Conservation (phyloP, 1,140 invertebrate genomes). For the Arctopsyche grandis region DNA sequence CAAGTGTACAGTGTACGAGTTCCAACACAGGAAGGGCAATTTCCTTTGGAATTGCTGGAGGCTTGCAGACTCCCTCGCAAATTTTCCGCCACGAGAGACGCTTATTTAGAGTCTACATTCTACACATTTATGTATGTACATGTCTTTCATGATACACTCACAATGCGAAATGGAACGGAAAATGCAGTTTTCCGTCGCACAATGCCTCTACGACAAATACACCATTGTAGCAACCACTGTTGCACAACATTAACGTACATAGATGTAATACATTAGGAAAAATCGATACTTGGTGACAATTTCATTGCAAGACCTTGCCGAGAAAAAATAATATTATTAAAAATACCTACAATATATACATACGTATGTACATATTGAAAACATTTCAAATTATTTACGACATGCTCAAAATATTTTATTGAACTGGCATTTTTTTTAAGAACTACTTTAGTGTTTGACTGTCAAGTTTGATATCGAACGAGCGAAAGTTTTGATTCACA, state of each 20-base stretch:
- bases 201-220: not conserved
- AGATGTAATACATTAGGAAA: not conserved
- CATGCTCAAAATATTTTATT: too few species aligned
- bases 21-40: not conserved
- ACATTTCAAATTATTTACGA: too few species aligned
- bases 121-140: too few species aligned
- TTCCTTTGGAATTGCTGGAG: slow-evolving; percentile 5
- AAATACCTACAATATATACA: too few species aligned
- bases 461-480: too few species aligned
- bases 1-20: not conserved
- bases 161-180: slow-evolving; percentile 9
- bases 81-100: slow-evolving; percentile 2
- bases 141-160: not conserved
- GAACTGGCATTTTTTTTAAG: too few species aligned
- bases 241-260: not conserved
- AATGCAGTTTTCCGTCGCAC: slow-evolving; percentile 19
- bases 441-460: too few species aligned
- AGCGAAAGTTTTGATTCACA: too few species aligned
- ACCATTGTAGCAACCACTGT: not conserved
- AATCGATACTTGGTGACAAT: not conserved
- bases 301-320: not conserved
- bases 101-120: not conserved
- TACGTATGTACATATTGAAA: too few species aligned
- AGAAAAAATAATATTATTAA: too few species aligned
- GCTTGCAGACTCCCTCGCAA: not conserved